Evolutionary conservation across 30 jellyfish, hydroid and myxozoan genomes (phyloP).

Genomic region (Chironex yamaguchii): DNA sequence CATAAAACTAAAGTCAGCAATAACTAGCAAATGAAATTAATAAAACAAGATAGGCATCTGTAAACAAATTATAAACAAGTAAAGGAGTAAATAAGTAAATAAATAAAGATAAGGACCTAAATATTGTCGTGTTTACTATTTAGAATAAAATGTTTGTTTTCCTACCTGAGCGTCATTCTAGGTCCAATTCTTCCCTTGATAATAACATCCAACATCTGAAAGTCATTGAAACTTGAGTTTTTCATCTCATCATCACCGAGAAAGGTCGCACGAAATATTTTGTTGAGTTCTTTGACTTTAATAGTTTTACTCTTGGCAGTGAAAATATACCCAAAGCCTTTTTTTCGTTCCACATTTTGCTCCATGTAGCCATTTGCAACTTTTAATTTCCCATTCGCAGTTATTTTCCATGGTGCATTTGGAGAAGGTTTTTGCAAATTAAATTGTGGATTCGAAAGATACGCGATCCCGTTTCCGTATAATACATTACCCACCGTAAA

Average conservation of each 20-base stretch:
- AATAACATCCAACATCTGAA: neutral
- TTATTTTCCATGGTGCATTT: neutral
- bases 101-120: too few species aligned
- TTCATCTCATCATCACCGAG: neutral
- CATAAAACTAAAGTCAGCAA: too few species aligned
- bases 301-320: neutral
- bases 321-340: neutral
- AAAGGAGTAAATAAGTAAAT: too few species aligned
- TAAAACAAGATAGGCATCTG: too few species aligned
- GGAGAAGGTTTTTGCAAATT: neutral
- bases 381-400: neutral
- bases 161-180: neutral
- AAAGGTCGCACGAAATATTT: neutral
- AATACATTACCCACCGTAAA: neutral
- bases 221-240: neutral
- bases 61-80: too few species aligned
- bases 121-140: too few species aligned
- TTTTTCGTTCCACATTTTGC: neutral
- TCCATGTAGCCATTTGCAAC: neutral
- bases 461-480: neutral
- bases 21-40: too few species aligned
- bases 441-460: neutral
- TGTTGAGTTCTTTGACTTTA: neutral
- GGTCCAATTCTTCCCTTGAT: neutral
- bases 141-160: too few species aligned